Percentiles rank a stretch among this genome's conserved stretches.
Conservation (phyloP, 1,140 invertebrate species). For the Halesus radiatus region DNA sequence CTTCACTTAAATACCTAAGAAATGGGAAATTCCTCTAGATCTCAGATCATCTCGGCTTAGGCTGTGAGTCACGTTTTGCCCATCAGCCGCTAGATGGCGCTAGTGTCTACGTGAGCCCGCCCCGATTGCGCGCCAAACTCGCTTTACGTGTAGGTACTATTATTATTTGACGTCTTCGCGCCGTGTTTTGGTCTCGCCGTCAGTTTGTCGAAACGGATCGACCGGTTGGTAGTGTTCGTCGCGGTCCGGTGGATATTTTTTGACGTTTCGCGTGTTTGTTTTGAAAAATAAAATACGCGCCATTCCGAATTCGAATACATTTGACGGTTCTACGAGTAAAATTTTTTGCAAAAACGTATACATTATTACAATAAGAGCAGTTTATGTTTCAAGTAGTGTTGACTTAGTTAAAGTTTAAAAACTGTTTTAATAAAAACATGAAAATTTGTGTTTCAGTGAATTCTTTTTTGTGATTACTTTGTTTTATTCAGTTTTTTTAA, state of each 20-base stretch:
- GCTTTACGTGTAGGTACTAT: conserved; percentile 8
- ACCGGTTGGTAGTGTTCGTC: conserved; percentile 7
- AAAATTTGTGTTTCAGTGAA: too few species aligned
- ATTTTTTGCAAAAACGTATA: too few species aligned
- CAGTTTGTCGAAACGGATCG: conserved; percentile 40
- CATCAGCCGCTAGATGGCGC: conserved; percentile 35
- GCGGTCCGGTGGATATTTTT: neutral
- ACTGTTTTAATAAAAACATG: too few species aligned
- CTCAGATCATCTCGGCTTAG: neutral
- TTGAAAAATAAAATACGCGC: conserved; percentile 18
- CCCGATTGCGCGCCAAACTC: conserved; percentile 40
- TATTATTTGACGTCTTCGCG: neutral
- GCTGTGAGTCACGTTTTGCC: conserved; percentile 3
- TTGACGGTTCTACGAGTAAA: neutral
- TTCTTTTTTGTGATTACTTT: conserved; percentile 3
- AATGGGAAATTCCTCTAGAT: too few species aligned
- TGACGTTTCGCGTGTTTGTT: conserved; percentile 45
- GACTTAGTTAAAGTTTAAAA: too few species aligned
- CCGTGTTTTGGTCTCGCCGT: conserved; percentile 14
- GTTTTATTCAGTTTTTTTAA: neutral
- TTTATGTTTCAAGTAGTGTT: neutral
- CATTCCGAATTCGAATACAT: neutral
- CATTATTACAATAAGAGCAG: neutral
- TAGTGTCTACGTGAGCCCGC: conserved; percentile 18
- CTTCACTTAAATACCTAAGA: neutral